Evolutionary conservation across 2,888 invertebrate species (phyloP).

Genomic region (Idaea dimidiata): DNA sequence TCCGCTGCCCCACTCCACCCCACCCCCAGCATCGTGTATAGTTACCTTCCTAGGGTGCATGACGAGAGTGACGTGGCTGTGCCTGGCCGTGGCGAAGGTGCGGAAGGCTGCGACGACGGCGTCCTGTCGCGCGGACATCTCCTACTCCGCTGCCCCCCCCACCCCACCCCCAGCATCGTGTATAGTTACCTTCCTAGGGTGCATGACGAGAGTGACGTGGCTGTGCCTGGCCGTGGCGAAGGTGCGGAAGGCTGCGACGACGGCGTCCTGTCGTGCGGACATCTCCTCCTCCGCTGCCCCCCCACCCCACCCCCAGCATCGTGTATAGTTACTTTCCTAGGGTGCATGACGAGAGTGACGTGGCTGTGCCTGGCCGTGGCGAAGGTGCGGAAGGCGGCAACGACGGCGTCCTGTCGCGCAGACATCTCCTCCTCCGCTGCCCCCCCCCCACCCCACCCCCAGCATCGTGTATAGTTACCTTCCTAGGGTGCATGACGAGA

Average conservation of each 20-base stretch:
- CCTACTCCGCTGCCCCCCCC: too few species aligned
- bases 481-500: slow-evolving; percentile 97
- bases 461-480: slow-evolving; percentile 61
- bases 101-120: slow-evolving; percentile 93
- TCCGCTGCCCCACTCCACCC: slow-evolving; percentile 77
- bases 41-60: slow-evolving; percentile 95
- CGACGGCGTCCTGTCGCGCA: slow-evolving; percentile 91
- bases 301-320: slow-evolving; percentile 96
- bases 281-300: slow-evolving; percentile 84
- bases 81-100: slow-evolving; percentile 93
- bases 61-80: slow-evolving; percentile 97
- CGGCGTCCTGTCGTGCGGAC: slow-evolving; percentile 93
- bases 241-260: slow-evolving; percentile 92
- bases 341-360: slow-evolving; percentile 98
- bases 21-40: slow-evolving; percentile 88
- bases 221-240: slow-evolving; percentile 96
- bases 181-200: slow-evolving; percentile 89
- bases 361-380: slow-evolving; percentile 96
- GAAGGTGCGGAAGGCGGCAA: slow-evolving; percentile 93
- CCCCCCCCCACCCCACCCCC: too few species aligned
- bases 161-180: too few species aligned
- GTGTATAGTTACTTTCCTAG: slow-evolving; percentile 84
- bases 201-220: slow-evolving; percentile 98
- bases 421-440: too few species aligned
- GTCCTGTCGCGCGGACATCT: slow-evolving; percentile 85